Percentiles rank a stretch among this genome's conserved stretches.
phyloP scores from a whole-genome alignment of 2,797 vertebrate species.

The Sebastolobus alascanus region DNA sequence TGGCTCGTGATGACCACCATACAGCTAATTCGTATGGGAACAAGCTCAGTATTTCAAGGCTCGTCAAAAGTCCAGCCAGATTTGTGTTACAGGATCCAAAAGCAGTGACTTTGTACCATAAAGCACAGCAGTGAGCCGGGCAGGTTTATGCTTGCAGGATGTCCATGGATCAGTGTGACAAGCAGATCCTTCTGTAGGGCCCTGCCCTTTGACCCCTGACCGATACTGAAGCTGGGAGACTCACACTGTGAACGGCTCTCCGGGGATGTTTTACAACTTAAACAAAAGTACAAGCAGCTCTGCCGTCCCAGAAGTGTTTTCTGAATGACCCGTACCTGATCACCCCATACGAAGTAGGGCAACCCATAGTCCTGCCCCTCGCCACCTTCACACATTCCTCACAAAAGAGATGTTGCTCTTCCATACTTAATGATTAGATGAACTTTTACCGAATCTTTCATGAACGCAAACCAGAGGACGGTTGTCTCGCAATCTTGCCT shows the following conservation, averaged over 20 bases:
- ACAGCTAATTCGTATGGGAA: background rate
- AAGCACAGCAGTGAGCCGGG: slow-evolving; percentile 19
- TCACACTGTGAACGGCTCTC: slow-evolving; percentile 65
- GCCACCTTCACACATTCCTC: slow-evolving; percentile 56
- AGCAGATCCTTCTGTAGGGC: slow-evolving; percentile 56
- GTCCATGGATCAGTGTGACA: slow-evolving; percentile 48
- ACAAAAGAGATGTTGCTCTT: slow-evolving; percentile 27
- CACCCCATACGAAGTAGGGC: slow-evolving; percentile 51
- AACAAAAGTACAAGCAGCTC: slow-evolving; percentile 61
- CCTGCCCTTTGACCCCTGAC: slow-evolving; percentile 72
- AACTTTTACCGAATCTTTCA: slow-evolving; percentile 15
- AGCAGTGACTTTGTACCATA: slow-evolving; percentile 24
- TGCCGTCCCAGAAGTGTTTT: slow-evolving; percentile 50
- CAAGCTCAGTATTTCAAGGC: background rate
- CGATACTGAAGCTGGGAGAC: slow-evolving; percentile 63
- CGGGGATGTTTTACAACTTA: slow-evolving; percentile 67
- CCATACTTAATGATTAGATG: background rate
- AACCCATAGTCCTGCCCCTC: slow-evolving; percentile 16
- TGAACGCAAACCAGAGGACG: background rate
- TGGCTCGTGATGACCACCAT: background rate
- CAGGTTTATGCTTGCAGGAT: slow-evolving; percentile 59
- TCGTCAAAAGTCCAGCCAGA: background rate
- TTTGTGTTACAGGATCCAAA: slow-evolving; percentile 12
- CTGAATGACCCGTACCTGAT: slow-evolving; percentile 67
- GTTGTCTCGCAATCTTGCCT: too few relatives aligned